Evolutionary conservation across 2,888 invertebrate genomes (phyloP).

Genomic region (Caenorhabditis becei): DNA sequence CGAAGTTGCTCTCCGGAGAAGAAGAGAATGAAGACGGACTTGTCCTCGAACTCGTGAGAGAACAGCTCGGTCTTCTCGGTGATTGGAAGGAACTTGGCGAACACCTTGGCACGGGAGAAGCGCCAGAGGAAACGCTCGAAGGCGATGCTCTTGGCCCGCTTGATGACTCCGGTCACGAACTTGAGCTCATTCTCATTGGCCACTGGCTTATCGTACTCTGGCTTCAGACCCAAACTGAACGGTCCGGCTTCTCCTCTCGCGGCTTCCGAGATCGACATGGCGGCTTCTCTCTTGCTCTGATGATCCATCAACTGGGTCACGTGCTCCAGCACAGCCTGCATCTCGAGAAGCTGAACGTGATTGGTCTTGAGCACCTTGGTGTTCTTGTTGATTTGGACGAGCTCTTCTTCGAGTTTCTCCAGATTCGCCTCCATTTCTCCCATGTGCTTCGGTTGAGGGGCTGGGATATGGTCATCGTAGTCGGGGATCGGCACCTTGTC

Average conservation of each 20-base stretch:
- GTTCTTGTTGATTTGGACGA: slow-evolving; percentile 73
- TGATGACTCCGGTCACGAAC: slow-evolving; percentile 97
- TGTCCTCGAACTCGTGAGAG: slow-evolving; percentile 88
- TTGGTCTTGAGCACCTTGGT: slow-evolving; percentile 69
- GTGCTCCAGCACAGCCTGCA: slow-evolving; percentile 75
- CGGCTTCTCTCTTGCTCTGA: slow-evolving; percentile 71
- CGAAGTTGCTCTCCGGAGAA: slow-evolving; percentile 95
- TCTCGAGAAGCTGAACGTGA: slow-evolving; percentile 74
- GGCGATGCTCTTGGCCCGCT: slow-evolving; percentile 92
- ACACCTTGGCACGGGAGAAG: slow-evolving; percentile 93
- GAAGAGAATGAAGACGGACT: slow-evolving; percentile 90
- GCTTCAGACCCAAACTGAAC: slow-evolving; percentile 55
- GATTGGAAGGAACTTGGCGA: slow-evolving; percentile 73
- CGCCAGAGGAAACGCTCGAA: slow-evolving; percentile 99
- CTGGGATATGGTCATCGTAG: slow-evolving; percentile 67
- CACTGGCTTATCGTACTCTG: slow-evolving; percentile 65
- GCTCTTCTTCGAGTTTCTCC: slow-evolving; percentile 79
- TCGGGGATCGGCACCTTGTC: slow-evolving; percentile 71
- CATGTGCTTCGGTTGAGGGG: slow-evolving; percentile 78
- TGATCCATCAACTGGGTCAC: slow-evolving; percentile 71
- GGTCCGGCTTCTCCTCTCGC: slow-evolving; percentile 69
- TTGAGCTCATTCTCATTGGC: slow-evolving; percentile 71
- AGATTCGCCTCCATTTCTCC: slow-evolving; percentile 76
- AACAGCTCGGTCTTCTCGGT: slow-evolving; percentile 64
- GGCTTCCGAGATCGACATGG: slow-evolving; percentile 76